phyloP scores from a whole-genome alignment of 2,888 invertebrate species.

The Zaprionus bogoriensis region DNA sequence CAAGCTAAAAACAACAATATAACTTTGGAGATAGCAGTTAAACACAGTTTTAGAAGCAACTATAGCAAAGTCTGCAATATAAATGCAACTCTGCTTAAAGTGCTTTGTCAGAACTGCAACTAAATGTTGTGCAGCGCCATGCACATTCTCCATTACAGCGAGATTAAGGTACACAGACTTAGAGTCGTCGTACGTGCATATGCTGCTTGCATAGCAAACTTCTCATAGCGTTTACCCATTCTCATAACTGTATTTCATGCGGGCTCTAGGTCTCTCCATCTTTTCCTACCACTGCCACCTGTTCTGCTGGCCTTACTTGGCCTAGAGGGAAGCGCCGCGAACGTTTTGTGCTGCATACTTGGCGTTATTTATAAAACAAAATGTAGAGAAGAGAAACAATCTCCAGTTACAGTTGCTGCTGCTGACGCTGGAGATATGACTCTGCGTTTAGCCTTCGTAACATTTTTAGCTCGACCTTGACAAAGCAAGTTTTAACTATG shows the following conservation, averaged over 20 bases:
- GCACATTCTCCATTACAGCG: not conserved
- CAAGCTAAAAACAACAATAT: not conserved
- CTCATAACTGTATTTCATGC: conserved; percentile 4
- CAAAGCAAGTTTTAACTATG: not conserved
- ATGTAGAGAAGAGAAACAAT: conserved; percentile 5
- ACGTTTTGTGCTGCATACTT: conserved; percentile 19
- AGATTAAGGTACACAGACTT: not conserved
- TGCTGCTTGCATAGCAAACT: not conserved
- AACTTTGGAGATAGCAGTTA: not conserved
- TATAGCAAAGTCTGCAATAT: not conserved
- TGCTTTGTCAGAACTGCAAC: not conserved
- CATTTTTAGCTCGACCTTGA: conserved; percentile 42
- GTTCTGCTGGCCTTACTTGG: not conserved
- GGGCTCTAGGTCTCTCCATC: not conserved
- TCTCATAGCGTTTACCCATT: not conserved
- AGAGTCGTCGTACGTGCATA: not conserved
- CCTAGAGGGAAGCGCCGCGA: conserved; percentile 5
- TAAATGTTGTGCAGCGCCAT: not conserved
- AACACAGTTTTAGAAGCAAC: not conserved
- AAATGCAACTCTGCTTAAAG: not conserved
- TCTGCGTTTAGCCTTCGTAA: conserved; percentile 36
- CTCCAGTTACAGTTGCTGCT: conserved; percentile 5
- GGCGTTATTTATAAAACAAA: conserved; percentile 21
- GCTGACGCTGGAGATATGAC: conserved; percentile 38
- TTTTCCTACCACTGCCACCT: not conserved